Evolutionary conservation across 2,113 vertebrate species (phyloP), one percentile per base, ranked within the genome.

Genomic region (Catharus minimus): DNA sequence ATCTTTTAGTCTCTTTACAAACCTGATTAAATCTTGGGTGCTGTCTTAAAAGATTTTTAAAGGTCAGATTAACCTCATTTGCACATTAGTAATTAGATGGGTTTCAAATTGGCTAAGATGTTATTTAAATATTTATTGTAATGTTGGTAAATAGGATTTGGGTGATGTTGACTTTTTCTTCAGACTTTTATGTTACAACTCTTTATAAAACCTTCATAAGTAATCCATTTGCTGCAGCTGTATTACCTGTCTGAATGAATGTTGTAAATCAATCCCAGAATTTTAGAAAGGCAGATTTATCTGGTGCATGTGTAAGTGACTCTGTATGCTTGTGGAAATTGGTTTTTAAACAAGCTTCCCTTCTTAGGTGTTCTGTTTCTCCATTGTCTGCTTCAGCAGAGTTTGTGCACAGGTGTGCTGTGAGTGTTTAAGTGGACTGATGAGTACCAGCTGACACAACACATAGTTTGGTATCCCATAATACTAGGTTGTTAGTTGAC

Each of bases 281-380:
- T 82, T 92, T 65, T 47, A 56, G 36, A 78, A 90, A 72, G 53
- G 27, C 20, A 28, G 5, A 50, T 65, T 38, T 72, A 30, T 52
- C 52, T 79, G 32, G 9, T 76, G 28, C 10, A 2, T 15, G 11
- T 50, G 3, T 69, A 39, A 47, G 10, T 81, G 50, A 50, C 15
- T 90, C 5, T 69, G 13, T 68, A 19, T 36, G n/a, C 47, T 47
- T 67, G 68, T 82, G 41, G 43, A 67, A 65, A 39, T 49, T 39
- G 62, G 4, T 52, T 88, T 89, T 72, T 92, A 66, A 91, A 65
- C 47, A 58, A 67, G 53, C 22, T 93, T 84, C 16, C 21, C 20
- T 61, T 90, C 86, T 91, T 65, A 93, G 56, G 61, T 96, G 47
- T 94, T 92, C 84, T 91, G 23, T 94, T 97, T 78, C 41, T 82